Evolutionary conservation across 2,888 invertebrate genomes (phyloP).

Genomic region (Chloroclysta siterata): DNA sequence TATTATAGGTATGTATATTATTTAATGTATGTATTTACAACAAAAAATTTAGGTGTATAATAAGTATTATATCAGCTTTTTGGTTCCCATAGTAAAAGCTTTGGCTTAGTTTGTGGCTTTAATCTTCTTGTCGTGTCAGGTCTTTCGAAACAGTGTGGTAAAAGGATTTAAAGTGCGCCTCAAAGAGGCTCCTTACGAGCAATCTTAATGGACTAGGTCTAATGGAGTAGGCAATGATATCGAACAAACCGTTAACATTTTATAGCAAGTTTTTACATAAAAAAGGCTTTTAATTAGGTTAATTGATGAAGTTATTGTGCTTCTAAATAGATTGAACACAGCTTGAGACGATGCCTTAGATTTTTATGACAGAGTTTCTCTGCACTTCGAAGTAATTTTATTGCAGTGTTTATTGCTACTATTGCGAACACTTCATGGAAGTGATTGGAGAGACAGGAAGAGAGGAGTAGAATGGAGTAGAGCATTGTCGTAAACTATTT

Average conservation of each 20-base stretch:
- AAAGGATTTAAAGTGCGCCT: too few species aligned
- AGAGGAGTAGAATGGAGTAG: not conserved
- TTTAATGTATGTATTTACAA: too few species aligned
- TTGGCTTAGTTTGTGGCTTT: too few species aligned
- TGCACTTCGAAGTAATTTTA: conserved; percentile 7
- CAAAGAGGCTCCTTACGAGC: too few species aligned
- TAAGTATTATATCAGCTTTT: too few species aligned
- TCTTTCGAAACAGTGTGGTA: too few species aligned
- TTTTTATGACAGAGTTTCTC: conserved; percentile 6
- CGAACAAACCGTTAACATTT: conserved; percentile 1
- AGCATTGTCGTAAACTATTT: too few species aligned
- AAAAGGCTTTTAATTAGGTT: conserved; percentile 19
- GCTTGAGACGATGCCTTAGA: not conserved
- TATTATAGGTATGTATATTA: too few species aligned
- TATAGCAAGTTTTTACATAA: conserved; percentile 11
- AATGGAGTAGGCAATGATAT: not conserved
- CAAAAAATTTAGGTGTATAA: too few species aligned
- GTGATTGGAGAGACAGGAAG: not conserved
- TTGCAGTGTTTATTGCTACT: conserved; percentile 10
- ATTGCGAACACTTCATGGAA: not conserved
- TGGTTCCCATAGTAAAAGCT: too few species aligned
- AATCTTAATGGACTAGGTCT: not conserved
- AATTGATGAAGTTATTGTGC: conserved; percentile 15
- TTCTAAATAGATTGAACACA: conserved; percentile 15
- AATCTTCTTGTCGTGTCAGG: too few species aligned